Evolutionary conservation across 2,888 invertebrate species (phyloP), one percentile per base, ranked within the genome.

Genomic region (Melanchra persicariae): DNA sequence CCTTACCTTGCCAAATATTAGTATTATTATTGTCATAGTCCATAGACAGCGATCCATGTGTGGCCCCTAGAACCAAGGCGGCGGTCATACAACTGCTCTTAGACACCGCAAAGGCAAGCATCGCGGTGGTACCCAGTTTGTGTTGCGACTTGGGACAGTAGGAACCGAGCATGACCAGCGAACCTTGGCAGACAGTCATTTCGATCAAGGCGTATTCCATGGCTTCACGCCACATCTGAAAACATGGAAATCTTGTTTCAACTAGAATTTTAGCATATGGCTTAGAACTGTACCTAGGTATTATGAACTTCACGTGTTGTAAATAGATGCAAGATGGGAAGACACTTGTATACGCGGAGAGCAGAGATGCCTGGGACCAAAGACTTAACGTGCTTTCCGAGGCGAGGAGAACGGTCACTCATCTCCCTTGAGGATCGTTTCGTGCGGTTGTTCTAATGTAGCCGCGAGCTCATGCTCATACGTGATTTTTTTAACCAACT

Each of bases 211-310:
- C 85, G 75, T 93, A 95, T 79, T 96, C 95, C 30, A 94, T 83
- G 1, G 96, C 96, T 55, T 93, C 91, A 0, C 93, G 92, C 96
- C 96, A 96, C 52, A 96, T 91, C 95, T 96, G 49, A 8, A 67
- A 52, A 26, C 8, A 10, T 24, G 9, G 9, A 30, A 2, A 15
- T 34, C 15, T 55, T 22, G 2, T 40, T 37, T 37, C n/a, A n/a
- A 1, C 3, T 10, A 49, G 22, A 10, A 12, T 4, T 4, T 22
- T 49, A 12, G 22, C 22, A 22, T 5, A 5, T 22, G 5, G 22
- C 12, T 22, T n/a, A 7, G 9, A n/a, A n/a, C n/a, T 47, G n/a
- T 47, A 45, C 10, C 37, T 37, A 17, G 40, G 1, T 40, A 15
- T n/a, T n/a, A 10, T n/a, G 9, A n/a, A n/a, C 47, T 47, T 47